Evolutionary conservation across 2,113 vertebrate genomes (phyloP).

Genomic region (Chitala chitala): DNA sequence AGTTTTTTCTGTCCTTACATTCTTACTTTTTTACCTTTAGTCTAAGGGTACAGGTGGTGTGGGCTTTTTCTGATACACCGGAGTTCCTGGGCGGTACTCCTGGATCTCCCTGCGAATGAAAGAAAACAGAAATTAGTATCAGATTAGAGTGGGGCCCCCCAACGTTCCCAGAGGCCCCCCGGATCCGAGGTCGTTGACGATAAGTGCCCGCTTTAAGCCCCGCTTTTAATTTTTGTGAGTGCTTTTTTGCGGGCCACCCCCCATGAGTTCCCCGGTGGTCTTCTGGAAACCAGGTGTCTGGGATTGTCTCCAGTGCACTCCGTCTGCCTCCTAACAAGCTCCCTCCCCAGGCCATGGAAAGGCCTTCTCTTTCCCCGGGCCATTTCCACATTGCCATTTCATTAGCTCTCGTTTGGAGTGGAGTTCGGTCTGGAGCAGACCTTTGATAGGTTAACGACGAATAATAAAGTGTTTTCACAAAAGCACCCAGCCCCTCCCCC

Average conservation of each 20-base stretch:
- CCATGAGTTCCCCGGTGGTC: slow-evolving; percentile 54
- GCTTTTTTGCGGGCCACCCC: slow-evolving; percentile 46
- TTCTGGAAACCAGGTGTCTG: slow-evolving; percentile 69
- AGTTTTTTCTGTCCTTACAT: background rate
- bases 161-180: slow-evolving; percentile 42
- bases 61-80: background rate
- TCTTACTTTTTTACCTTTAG: background rate
- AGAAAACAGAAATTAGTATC: slow-evolving; percentile 35
- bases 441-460: slow-evolving; percentile 42
- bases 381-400: slow-evolving; percentile 63
- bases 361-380: slow-evolving; percentile 50
- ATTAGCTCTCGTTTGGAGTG: slow-evolving; percentile 47
- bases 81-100: background rate
- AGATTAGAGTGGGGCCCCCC: slow-evolving; percentile 39
- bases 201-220: slow-evolving; percentile 44
- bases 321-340: slow-evolving; percentile 48
- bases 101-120: slow-evolving; percentile 12
- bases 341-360: slow-evolving; percentile 53
- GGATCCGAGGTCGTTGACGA: slow-evolving; percentile 33
- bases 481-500: slow-evolving; percentile 41
- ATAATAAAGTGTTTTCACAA: slow-evolving; percentile 37
- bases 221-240: slow-evolving; percentile 48
- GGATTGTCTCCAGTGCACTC: slow-evolving; percentile 59
- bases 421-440: slow-evolving; percentile 45
- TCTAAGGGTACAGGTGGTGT: slow-evolving; percentile 13